Evolutionary conservation across 2,888 invertebrate species (phyloP).

Genomic region (Linyphia triangularis): DNA sequence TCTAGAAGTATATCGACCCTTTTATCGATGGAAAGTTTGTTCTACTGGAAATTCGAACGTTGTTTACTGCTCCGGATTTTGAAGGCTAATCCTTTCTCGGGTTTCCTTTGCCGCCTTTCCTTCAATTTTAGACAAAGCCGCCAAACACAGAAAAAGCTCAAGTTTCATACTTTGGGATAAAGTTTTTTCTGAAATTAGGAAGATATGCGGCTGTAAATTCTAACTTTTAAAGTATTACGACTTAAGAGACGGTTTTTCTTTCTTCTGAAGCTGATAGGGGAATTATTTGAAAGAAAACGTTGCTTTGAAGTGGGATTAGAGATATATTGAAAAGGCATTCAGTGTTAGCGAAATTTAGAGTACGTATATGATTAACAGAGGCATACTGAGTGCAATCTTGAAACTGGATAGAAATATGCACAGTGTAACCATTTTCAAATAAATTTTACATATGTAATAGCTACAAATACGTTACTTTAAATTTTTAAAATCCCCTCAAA

Average conservation of each 20-base stretch:
- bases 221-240: background rate
- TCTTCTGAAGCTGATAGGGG: background rate
- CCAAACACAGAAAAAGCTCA: background rate
- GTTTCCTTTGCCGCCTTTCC: background rate
- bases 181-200: background rate
- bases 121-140: background rate
- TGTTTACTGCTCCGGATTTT: slow-evolving; percentile 18
- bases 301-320: too few species aligned
- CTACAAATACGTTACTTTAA: too few species aligned
- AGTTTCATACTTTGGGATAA: background rate
- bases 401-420: too few species aligned
- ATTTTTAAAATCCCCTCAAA: too few species aligned
- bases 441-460: too few species aligned
- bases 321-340: too few species aligned
- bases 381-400: too few species aligned
- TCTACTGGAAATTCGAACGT: slow-evolving; percentile 6
- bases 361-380: too few species aligned
- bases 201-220: background rate
- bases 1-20: background rate
- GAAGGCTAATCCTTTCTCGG: background rate
- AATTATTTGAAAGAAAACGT: background rate
- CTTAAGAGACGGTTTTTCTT: background rate
- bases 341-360: too few species aligned
- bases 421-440: too few species aligned
- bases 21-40: background rate